These are phyloP conservation scores for Fistularia commersonii DNA, from an alignment of 2,797 vertebrate genomes.

Conservation along the genomic window DNA sequence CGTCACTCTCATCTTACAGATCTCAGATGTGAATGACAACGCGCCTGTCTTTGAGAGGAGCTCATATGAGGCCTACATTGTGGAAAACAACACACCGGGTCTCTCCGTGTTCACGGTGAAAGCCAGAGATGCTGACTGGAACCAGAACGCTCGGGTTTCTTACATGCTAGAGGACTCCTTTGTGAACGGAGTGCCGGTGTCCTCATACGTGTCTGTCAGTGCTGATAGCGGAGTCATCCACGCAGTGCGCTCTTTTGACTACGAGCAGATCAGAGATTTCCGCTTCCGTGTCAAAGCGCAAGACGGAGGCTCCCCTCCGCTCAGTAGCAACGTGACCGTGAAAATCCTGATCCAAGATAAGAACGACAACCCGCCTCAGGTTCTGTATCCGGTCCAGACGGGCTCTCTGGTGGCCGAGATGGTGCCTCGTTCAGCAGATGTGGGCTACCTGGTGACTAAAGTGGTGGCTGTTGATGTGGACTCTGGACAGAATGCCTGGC, in stretches of 20 bases:
- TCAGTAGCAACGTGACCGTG: too few relatives aligned
- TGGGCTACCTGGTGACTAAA: conserved; percentile 77
- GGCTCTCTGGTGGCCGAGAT: conserved; percentile 71
- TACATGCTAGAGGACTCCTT: conserved; percentile 43
- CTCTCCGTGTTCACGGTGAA: conserved; percentile 35
- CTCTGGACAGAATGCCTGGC: conserved; percentile 79
- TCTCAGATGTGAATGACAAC: too few relatives aligned
- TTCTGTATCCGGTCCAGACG: conserved; percentile 32
- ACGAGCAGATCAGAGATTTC: too few relatives aligned
- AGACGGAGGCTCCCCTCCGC: too few relatives aligned
- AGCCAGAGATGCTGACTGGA: conserved; percentile 45
- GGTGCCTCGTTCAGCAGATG: conserved; percentile 74
- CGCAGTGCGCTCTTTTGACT: conserved; percentile 66
- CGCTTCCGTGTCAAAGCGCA: too few relatives aligned
- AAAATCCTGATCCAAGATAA: too few relatives aligned
- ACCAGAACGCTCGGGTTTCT: conserved; percentile 41
- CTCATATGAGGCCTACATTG: too few relatives aligned
- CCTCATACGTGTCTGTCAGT: conserved; percentile 64
- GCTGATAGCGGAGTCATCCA: conserved; percentile 61
- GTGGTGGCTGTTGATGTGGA: conserved; percentile 77
- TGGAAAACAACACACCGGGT: too few relatives aligned
- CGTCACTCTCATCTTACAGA: too few relatives aligned
- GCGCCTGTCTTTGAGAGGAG: too few relatives aligned
- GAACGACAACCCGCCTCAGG: conserved; percentile 33
- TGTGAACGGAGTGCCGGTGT: conserved; percentile 42